Evolutionary conservation across 1,140 invertebrate genomes (phyloP), one percentile per base, ranked within the genome.

Genomic region (Holotrichia oblita): DNA sequence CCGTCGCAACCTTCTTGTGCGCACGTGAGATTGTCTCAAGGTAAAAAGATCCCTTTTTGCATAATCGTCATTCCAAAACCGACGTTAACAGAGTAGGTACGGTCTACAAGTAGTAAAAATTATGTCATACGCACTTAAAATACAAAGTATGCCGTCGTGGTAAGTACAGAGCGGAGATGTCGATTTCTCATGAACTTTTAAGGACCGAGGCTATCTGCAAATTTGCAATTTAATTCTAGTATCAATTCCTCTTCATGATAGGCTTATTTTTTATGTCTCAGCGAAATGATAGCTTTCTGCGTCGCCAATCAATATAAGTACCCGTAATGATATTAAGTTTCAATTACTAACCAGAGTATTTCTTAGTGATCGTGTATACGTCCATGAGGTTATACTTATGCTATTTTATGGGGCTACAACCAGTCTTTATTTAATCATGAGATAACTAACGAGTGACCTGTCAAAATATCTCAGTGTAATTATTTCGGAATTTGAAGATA

Each of bases 51-150:
- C 44, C 44, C 14, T 55, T 17, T 55, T 17, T n/a, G 48, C 48
- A 55, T 55, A 55, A 55, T 55, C 48, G 14, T 55, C 48, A 55
- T 17, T 55, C n/a, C 48, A 17, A 55, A 55, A 55, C 48, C 14
- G 48, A 55, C 14, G 17, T 55, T 55, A 55, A 17, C 48, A 7
- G 6, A 17, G 6, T 55, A 55, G 9, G 14, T 17, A 34, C 27
- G 27, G 48, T 55, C 48, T n/a, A 6, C 48, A 17, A 55, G 48
- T 55, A 17, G 48, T 55, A 55, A 55, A 55, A 55, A 55, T 55
- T 55, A 55, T 55, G 48, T 55, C 48, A 55, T 55, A 55, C 48
- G 14, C n/a, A 55, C 48, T 55, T 55, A 55, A 55, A 55, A 55
- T 55, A 55, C n/a, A 14, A 55, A 55, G 48, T 55, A 55, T 17